A percentile compares a stretch with the other conserved stretches of the same genome.
Conservation (phyloP, 2,113 vertebrate species). For the Otis tarda region DNA sequence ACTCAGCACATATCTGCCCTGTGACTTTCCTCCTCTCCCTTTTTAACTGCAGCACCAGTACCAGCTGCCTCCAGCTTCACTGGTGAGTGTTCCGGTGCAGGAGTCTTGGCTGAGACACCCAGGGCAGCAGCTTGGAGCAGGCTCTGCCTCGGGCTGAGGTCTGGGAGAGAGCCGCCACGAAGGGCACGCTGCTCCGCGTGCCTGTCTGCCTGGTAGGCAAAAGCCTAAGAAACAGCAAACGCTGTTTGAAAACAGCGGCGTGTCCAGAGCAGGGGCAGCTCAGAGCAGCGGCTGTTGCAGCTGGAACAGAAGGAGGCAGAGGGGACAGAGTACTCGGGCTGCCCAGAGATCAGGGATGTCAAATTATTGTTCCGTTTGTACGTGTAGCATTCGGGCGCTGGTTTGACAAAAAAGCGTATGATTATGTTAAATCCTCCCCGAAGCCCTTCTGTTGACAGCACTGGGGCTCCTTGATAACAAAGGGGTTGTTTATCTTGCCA, state of each 20-base stretch:
- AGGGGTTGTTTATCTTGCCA: conserved; percentile 24
- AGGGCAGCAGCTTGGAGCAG: background rate
- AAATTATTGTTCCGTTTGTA: background rate
- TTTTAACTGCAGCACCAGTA: background rate
- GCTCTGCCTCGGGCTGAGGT: background rate
- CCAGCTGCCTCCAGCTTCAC: background rate
- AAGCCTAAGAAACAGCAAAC: background rate
- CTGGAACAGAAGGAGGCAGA: background rate
- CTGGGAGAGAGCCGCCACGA: background rate
- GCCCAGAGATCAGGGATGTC: background rate
- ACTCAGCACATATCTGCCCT: background rate
- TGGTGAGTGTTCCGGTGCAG: background rate
- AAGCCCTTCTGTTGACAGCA: background rate
- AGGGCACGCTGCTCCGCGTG: background rate
- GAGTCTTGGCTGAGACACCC: background rate
- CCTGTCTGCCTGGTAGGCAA: background rate
- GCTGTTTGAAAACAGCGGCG: background rate
- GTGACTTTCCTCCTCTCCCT: background rate
- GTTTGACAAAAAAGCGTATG: background rate
- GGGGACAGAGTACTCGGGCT: background rate
- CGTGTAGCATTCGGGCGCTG: fast-evolving
- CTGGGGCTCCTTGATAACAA: conserved; percentile 33
- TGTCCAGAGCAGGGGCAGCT: background rate
- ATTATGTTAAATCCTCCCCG: background rate
- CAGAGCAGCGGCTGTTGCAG: background rate